Evolutionary conservation across 1,140 invertebrate species (phyloP).

Genomic region (Meloidogyne chitwoodi): DNA sequence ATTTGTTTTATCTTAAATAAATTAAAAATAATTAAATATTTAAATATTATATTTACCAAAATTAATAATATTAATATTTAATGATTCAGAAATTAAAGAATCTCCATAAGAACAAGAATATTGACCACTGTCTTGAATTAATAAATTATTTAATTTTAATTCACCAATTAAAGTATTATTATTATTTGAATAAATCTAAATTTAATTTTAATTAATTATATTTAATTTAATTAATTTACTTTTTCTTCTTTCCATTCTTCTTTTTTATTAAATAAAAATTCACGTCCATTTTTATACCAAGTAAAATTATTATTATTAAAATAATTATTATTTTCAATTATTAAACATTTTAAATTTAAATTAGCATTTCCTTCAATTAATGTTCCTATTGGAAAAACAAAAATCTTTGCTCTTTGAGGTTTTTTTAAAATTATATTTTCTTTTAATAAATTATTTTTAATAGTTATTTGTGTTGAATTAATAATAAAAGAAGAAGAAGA

Average conservation of each 20-base stretch:
- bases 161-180: conserved; percentile 2
- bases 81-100: conserved; percentile 13
- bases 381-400: conserved; percentile 17
- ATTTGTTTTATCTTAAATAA: background rate
- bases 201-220: background rate
- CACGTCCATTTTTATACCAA: conserved; percentile 12
- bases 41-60: background rate
- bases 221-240: background rate
- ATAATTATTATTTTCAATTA: background rate
- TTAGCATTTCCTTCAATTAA: conserved; percentile 5
- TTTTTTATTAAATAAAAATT: background rate
- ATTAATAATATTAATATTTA: conserved; percentile 9
- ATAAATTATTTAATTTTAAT: conserved; percentile 3
- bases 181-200: background rate
- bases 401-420: background rate
- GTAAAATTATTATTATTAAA: background rate
- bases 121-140: background rate
- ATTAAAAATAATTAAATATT: background rate
- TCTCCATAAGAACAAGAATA: conserved; percentile 15
- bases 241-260: background rate
- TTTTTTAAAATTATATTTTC: background rate
- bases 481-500: background rate
- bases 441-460: background rate
- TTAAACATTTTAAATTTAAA: conserved; percentile 18
- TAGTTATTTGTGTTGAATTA: background rate